phyloP scores from a whole-genome alignment of 2,113 vertebrate genomes.

The Okapia johnstoni region DNA sequence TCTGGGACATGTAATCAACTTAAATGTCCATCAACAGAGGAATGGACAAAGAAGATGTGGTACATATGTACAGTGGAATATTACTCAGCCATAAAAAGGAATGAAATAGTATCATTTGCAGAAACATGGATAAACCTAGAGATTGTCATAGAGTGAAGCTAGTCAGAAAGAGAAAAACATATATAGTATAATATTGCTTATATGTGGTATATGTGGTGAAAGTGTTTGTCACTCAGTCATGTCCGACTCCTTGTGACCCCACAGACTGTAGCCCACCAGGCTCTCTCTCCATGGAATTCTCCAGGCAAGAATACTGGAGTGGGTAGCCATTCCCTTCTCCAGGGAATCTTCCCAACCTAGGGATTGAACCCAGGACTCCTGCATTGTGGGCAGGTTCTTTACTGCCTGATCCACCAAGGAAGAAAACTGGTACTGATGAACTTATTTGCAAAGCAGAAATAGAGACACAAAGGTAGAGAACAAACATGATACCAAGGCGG shows the following conservation, averaged over 20 bases:
- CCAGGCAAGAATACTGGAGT: neutral
- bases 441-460: neutral
- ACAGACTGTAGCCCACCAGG: neutral
- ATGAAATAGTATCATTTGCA: neutral
- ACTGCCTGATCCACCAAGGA: neutral
- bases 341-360: neutral
- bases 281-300: neutral
- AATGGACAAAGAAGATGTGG: neutral
- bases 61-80: neutral
- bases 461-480: neutral
- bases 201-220: neutral
- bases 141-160: neutral
- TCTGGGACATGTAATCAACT: neutral
- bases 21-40: neutral
- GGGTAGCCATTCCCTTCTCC: neutral
- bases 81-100: neutral
- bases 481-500: neutral
- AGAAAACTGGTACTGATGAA: neutral
- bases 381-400: neutral
- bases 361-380: neutral
- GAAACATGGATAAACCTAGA: neutral
- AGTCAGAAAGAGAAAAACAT: neutral
- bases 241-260: neutral
- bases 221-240: neutral
- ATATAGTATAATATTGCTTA: neutral